phyloP scores from a whole-genome alignment of 2,888 invertebrate genomes.

The Linnaemya tessellans region DNA sequence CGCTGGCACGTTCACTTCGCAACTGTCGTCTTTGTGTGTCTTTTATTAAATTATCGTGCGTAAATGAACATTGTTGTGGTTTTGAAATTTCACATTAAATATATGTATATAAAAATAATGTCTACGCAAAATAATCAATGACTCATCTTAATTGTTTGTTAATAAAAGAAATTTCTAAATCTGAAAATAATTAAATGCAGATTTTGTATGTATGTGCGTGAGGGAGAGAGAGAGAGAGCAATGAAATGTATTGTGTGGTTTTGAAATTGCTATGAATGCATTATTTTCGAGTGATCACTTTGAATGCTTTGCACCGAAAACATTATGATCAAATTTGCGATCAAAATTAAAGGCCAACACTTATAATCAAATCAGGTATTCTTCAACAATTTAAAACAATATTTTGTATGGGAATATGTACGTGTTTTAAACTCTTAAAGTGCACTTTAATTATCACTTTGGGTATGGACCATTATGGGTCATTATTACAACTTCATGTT shows the following conservation, averaged over 20 bases:
- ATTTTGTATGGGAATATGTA: too few relatives aligned
- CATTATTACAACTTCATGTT: too few relatives aligned
- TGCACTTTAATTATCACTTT: too few relatives aligned
- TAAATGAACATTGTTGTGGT: slow-evolving; percentile 62
- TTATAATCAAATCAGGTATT: too few relatives aligned
- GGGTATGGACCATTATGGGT: too few relatives aligned
- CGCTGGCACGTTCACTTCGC: background rate
- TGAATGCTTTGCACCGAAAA: slow-evolving; percentile 6
- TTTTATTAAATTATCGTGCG: slow-evolving; percentile 50
- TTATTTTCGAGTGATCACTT: background rate
- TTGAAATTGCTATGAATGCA: slow-evolving; percentile 19
- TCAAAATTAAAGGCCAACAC: too few relatives aligned
- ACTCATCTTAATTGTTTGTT: slow-evolving; percentile 56
- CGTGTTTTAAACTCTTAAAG: too few relatives aligned
- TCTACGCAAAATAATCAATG: slow-evolving; percentile 59
- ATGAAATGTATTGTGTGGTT: slow-evolving; percentile 10
- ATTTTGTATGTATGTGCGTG: background rate
- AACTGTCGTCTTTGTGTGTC: background rate
- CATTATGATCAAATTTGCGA: background rate
- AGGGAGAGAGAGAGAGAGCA: background rate
- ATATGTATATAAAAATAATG: slow-evolving; percentile 29
- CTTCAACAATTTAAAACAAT: too few relatives aligned
- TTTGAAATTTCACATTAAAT: slow-evolving; percentile 54
- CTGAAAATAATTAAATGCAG: slow-evolving; percentile 18
- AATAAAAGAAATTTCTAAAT: slow-evolving; percentile 60